Base-by-base conservation (phyloP, 2,113 vertebrate genomes). In the Diphyllodes magnificus region DNA sequence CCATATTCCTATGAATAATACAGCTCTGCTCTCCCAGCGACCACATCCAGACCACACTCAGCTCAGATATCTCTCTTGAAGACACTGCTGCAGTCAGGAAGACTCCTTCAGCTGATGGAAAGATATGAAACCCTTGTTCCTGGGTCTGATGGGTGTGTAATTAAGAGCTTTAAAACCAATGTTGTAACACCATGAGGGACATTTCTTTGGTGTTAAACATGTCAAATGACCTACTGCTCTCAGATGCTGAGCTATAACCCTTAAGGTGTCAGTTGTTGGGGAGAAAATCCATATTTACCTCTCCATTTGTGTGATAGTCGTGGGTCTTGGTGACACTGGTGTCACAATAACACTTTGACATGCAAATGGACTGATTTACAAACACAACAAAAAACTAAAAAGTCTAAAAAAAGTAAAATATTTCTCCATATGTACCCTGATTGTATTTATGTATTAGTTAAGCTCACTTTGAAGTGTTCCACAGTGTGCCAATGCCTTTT, bases 91-190 rank as follows among this genome's bases (percentile, higher is more conserved):
- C 91, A 95, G 95, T 92, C 93, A 66, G 78, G 50, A 91, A 93
- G 96, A 53, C 89, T 93, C 94, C 94, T 91, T 57, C 22, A 72
- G 57, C 35, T 95, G 96, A 97, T 94, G 37, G 81, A 91, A 92
- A 95, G 94, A 96, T 95, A 96, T 5, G 40, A 93, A 92, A 70
- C 31, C 37, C 78, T 84, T 82, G 42, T 82, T 95, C 53, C 78
- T 79, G 45, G 71, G 18, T 44, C 73, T 42, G 51, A 79, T 1
- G 3, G n/a, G n/a, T 86, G 72, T 95, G 57, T 95, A 96, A 95
- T 97, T 95, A 95, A 89, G 33, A 95, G 50, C 84, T 91, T 93
- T 87, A 79, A 71, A 85, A 89, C 82, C 84, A 61, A n/a, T 92
- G 86, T 91, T 82, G 94, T 79, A 92, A 91, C 81, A 72, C 61